Evolutionary conservation across 2,888 invertebrate genomes (phyloP), one percentile per base, ranked within the genome.

Genomic region (Andrena trimmerana): DNA sequence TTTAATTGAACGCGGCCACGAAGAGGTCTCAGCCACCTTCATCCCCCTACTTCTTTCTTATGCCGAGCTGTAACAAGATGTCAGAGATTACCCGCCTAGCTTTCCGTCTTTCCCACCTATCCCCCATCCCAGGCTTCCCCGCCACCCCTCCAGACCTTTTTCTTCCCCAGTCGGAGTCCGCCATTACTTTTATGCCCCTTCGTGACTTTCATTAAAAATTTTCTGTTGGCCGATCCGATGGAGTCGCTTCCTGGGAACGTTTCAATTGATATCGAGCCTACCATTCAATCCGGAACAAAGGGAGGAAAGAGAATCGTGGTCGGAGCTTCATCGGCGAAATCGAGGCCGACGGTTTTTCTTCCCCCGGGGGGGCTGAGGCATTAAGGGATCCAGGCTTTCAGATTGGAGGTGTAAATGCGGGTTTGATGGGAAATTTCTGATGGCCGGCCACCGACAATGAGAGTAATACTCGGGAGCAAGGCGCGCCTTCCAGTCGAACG

Each of bases 1-100:
- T 92, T 92, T 93, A 92, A 93, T 92, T 93, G 92, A 92, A 93
- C 92, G 83, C 81, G 85, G 65, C 76, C 80, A 67, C 75, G 81
- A 74, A 85, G 69, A 76, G 76, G 72, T 83, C 81, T 78, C 72
- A 24, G 71, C 52, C 42, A 20, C 57, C 54, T 48, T 10, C 62
- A 48, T n/a, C 36, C 50, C 29, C 20, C 63, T 68, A 33, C 67
- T 67, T 74, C 76, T 77, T 85, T 77, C 78, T 79, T 74, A 67
- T 67, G 59, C 63, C 78, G 70, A 59, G 76, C 73, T 81, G 82
- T 84, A 88, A 88, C 87, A 88, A 88, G 88, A 88, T 87, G 88
- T 88, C 88, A 79, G 84, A 87, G 88, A 88, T 88, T 88, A 88
- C 85, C 82, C 75, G 50, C 33, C 79, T 71, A 71, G 69, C 33